Percentiles rank a stretch among this genome's conserved stretches.
These are phyloP conservation scores for Tetanocera ferruginea DNA, from an alignment of 2,888 invertebrate species.

Conservation along the genomic window DNA sequence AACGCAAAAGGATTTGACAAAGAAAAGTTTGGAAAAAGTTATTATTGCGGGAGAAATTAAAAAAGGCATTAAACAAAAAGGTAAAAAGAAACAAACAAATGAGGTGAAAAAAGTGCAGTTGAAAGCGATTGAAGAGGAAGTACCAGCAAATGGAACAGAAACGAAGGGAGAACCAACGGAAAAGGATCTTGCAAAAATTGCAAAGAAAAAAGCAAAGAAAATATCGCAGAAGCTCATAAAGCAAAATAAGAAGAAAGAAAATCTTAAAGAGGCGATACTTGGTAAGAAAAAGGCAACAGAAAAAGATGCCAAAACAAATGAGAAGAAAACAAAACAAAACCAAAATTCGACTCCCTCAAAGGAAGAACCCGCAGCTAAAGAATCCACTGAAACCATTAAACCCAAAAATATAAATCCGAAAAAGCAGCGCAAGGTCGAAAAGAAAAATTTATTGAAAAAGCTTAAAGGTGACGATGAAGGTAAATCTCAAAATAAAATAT, in stretches of 20 bases:
- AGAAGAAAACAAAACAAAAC: slow-evolving; percentile 34
- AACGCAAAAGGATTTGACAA: no score
- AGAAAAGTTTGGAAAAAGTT: slow-evolving; percentile 1
- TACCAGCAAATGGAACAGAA: neutral
- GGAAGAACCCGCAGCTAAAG: neutral
- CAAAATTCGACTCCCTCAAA: slow-evolving; percentile 31
- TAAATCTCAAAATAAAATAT: slow-evolving; percentile 2
- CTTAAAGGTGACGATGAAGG: slow-evolving; percentile 44
- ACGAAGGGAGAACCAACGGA: slow-evolving; percentile 22
- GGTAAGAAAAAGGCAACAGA: neutral
- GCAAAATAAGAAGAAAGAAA: slow-evolving; percentile 45
- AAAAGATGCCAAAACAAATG: neutral
- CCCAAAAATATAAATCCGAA: slow-evolving; percentile 36
- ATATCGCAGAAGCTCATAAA: slow-evolving; percentile 56
- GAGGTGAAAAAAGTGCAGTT: neutral
- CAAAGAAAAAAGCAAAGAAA: slow-evolving; percentile 60
- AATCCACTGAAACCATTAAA: neutral
- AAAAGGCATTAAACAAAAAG: neutral
- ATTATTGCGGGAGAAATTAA: neutral
- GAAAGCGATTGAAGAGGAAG: slow-evolving; percentile 23
- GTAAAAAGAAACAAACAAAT: slow-evolving; percentile 10
- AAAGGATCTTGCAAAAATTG: slow-evolving; percentile 53
- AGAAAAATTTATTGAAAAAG: slow-evolving; percentile 39
- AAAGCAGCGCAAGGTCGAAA: slow-evolving; percentile 39
- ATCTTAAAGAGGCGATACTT: neutral